phyloP scores from a whole-genome alignment of 2,113 vertebrate species.

The Corythoichthys intestinalis region DNA sequence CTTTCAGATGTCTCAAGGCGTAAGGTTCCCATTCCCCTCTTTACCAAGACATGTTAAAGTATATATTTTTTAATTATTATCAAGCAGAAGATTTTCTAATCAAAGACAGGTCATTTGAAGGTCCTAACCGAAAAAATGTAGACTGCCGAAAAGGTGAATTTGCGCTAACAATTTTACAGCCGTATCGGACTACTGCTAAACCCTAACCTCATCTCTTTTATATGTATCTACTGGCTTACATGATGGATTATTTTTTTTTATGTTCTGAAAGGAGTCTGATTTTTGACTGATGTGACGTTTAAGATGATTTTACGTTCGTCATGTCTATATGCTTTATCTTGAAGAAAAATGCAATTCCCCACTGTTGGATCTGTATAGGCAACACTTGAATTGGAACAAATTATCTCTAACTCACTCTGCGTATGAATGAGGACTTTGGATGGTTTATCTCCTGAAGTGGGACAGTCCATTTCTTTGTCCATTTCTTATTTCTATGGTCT shows the following conservation, averaged over 20 bases:
- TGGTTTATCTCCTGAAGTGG: conserved; percentile 30
- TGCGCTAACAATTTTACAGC: background rate
- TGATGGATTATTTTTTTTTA: background rate
- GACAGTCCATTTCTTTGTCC: conserved; percentile 31
- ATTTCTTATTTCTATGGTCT: conserved; percentile 32
- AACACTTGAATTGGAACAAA: conserved; percentile 24
- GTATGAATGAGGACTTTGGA: conserved; percentile 26
- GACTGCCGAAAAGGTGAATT: background rate
- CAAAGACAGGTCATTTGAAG: background rate
- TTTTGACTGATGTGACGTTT: background rate
- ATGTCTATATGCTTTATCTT: background rate
- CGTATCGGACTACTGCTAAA: background rate
- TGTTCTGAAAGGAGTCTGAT: background rate
- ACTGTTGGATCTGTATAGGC: conserved; percentile 10
- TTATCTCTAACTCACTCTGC: conserved; percentile 5
- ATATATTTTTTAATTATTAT: background rate
- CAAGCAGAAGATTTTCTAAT: background rate
- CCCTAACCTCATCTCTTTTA: background rate
- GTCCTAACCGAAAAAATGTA: background rate
- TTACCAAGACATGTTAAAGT: background rate
- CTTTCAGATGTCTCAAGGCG: background rate
- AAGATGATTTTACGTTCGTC: background rate
- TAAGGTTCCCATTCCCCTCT: background rate
- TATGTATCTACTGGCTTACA: background rate
- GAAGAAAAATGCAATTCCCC: background rate